Evolutionary conservation across 2,888 invertebrate species (phyloP), one percentile per base, ranked within the genome.

Genomic region (Caenorhabditis sinica): DNA sequence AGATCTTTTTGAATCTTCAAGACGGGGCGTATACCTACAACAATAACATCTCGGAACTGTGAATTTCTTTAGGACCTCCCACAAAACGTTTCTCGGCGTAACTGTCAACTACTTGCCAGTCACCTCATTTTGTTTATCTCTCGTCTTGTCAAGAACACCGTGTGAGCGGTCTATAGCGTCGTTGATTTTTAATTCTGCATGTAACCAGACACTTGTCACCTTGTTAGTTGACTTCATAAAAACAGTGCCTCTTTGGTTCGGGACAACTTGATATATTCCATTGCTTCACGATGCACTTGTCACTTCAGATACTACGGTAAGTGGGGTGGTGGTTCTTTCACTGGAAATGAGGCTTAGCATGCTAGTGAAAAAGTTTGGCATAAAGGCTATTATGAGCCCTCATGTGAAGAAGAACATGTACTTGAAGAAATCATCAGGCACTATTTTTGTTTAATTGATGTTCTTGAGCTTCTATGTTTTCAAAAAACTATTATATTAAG

Each of bases 101-200:
- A 65, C 45, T 65, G 45, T 45, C 65, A 65, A 30, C 65, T 65
- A 65, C 51, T 56, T 25, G 23, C 20, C 51, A 56, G 40, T 69
- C 69, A 56, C 69, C 53, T 69, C 68, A 69, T 69, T 69, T 68
- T n/a, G 40, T 56, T 56, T 69, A 40, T 56, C 40, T 36, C 40
- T n/a, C n/a, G n/a, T 23, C 11, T 3, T 13, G 23, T 43, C 17
- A 36, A 56, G 69, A 69, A 69, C 53, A 69, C 49, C 51, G 68
- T 51, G 51, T 53, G 68, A 36, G 53, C n/a, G 60, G 60, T 45
- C 56, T 45, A 9, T 25, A 68, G 61, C 76, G 76, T 69, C 58
- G 68, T 36, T 76, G 76, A 60, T 51, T 76, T 68, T 60, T 68
- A 76, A 58, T 49, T 76, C 68, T 76, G 49, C 60, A 73, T 73